Evolutionary conservation across 2,797 vertebrate genomes (phyloP).

Genomic region (Xyrichtys novacula): DNA sequence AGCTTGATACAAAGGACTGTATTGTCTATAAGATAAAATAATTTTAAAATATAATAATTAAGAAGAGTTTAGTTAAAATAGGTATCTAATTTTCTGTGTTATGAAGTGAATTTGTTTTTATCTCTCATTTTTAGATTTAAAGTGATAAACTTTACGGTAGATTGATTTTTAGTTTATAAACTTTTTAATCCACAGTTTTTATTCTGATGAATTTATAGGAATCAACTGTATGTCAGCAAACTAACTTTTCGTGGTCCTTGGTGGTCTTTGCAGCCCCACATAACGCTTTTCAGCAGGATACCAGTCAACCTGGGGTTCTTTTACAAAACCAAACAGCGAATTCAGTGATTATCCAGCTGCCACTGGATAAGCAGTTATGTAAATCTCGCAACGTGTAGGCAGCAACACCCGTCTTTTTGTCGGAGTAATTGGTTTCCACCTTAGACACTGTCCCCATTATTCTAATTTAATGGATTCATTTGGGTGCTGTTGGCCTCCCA

Average conservation of each 20-base stretch:
- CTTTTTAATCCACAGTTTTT: no score
- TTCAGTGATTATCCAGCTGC: slow-evolving; percentile 68
- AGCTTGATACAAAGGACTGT: no score
- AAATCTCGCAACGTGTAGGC: slow-evolving; percentile 65
- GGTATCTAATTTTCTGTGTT: no score
- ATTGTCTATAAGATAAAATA: no score
- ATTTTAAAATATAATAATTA: no score
- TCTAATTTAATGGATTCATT: slow-evolving; percentile 85
- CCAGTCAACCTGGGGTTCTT: background rate
- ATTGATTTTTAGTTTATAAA: no score
- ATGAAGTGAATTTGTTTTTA: no score
- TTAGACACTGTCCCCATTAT: slow-evolving; percentile 80
- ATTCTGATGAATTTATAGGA: no score
- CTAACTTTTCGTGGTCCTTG: no score
- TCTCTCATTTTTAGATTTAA: no score
- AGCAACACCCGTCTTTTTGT: slow-evolving; percentile 66
- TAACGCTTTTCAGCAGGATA: background rate
- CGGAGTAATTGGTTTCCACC: slow-evolving; percentile 75
- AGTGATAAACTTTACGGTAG: no score
- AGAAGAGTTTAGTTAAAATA: no score
- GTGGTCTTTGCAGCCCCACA: background rate
- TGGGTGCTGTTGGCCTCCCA: slow-evolving; percentile 78
- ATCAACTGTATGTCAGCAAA: background rate
- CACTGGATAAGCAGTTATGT: slow-evolving; percentile 58
- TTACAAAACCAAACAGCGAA: slow-evolving; percentile 11